Base-by-base conservation (phyloP, 2,888 invertebrate species). In the Choreutis nemorana region DNA sequence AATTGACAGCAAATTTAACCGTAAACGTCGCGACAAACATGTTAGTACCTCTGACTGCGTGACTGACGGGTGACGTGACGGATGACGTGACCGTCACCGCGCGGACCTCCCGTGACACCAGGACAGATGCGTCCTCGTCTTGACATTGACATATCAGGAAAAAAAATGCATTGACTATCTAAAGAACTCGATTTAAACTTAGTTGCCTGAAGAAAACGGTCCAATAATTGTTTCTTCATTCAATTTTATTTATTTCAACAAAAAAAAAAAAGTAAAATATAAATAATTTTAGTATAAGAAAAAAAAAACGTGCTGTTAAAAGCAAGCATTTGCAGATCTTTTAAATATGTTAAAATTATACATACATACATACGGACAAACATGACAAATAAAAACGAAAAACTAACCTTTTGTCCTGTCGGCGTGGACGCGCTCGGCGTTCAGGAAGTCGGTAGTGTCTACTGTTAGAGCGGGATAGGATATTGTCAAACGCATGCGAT, bases 371-470 rank as follows among this genome's bases (percentile, higher is more conserved):
- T 18, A 5, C 8, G 5, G 5, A 18, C 18, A 18, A 8, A 18
- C 5, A 18, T 18, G 5, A 6, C 8, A 18, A 18, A 18, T 18
- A 18, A 5, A 18, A 18, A 18, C 8, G 18, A 5, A 18, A 6
- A 18, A 18, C 8, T 18, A 18, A 79, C 78, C 77, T 77, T 64
- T 67, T 26, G 64, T 73, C 43, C 70, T 33, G 29, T 78, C 77
- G 13, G 67, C 65, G 50, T 75, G 73, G 2, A 62, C 55, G 5
- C 79, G 45, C 41, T 80, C 80, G 8, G 64, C 55, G 35, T 68
- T 63, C 63, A 80, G 55, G 60, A 80, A 79, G 52, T 79, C 61
- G 32, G 65, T 66, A 25, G 72, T 59, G 37, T 75, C 71, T 41
- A 56, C 71, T 72, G 63, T 32, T 26, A 6, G 5, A 14, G 7